Base-by-base conservation (phyloP, 2,113 vertebrate genomes). In the Haplochromis burtoni region DNA sequence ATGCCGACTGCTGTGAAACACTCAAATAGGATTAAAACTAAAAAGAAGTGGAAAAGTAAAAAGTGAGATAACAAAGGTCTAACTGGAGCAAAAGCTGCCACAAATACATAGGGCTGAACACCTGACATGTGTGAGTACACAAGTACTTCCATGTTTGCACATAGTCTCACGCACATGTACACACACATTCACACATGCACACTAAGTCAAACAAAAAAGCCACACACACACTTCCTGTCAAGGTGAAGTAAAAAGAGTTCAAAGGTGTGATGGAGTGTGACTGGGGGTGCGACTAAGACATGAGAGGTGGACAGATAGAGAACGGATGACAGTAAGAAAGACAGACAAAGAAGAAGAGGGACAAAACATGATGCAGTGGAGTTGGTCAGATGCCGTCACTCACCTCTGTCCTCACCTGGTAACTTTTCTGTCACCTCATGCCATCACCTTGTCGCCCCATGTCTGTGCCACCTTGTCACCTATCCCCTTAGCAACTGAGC, bases 391-490 rank as follows among this genome's bases (percentile, higher is more conserved):
- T 88, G 92, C 95, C 83, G 89, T 95, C 95, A 95, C 89, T 95
- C 95, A 92, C 94, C 94, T 91, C 40, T 83, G 81, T 93, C 86
- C 91, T 94, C 95, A 95, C 94, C 93, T 93, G 93, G 91, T 94
- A 91, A 93, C 94, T 93, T 91, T 88, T 93, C 94, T 95, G 93
- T 95, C 95, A 94, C 95, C 94, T 91, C 91, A 90, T 94, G 92
- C 94, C 94, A 93, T 94, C 94, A 94, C 94, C 94, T 92, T 93
- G 94, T 94, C 95, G 91, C 93, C 93, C 91, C 31, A 3, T 17
- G 87, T 95, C 93, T 79, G 86, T 94, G 93, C 94, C 94, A 94
- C 92, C 93, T 86, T 86, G 92, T 95, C 95, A 95, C 94, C 93
- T 90, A 92, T 92, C 94, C 93, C 94, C 89, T 94, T 93, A 95